A percentile compares a stretch with the other conserved stretches of the same genome.
Conservation (phyloP, 2,797 vertebrate species). For the Hirundo rustica region DNA sequence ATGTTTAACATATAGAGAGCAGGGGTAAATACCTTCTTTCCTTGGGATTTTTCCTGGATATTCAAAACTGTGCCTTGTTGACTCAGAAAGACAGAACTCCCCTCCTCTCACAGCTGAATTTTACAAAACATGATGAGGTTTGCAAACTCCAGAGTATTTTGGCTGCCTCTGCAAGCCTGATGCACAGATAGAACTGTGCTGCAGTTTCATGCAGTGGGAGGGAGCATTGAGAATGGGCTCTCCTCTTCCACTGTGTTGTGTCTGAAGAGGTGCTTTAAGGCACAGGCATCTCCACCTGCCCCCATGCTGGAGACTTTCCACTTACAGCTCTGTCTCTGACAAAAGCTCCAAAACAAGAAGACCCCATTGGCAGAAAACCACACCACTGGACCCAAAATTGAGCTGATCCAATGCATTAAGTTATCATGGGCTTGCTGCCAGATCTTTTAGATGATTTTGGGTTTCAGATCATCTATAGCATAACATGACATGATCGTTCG, state of each 20-base stretch:
- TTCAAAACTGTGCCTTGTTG: background rate
- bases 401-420: background rate
- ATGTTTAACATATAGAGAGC: rapidly evolving
- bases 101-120: background rate
- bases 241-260: background rate
- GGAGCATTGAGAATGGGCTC: background rate
- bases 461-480: background rate
- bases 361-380: background rate
- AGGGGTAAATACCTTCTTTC: background rate
- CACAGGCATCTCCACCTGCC: background rate
- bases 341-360: background rate
- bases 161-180: background rate
- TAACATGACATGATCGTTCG: background rate
- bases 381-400: background rate
- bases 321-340: background rate
- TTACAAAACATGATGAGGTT: background rate
- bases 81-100: background rate
- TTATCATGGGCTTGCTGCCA: background rate
- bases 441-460: background rate
- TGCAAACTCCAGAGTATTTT: background rate
- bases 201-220: background rate
- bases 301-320: background rate
- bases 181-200: rapidly evolving
- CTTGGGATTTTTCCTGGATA: background rate
- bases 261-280: background rate